Percentiles rank a stretch among this genome's conserved stretches.
Conservation (phyloP, 2,797 vertebrate genomes). For the Fundulus diaphanus region DNA sequence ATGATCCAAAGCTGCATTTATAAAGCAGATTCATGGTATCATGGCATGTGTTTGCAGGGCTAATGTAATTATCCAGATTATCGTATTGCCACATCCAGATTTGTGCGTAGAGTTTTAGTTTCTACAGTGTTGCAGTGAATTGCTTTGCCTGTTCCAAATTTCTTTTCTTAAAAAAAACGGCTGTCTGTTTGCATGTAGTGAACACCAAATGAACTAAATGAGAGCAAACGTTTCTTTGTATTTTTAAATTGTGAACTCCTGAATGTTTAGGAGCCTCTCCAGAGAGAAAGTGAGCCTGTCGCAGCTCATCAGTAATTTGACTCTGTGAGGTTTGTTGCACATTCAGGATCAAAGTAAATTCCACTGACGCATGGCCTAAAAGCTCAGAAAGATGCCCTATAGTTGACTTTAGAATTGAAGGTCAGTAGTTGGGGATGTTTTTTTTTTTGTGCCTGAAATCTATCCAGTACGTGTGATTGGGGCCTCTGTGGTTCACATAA, state of each 20-base stretch:
- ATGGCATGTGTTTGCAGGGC: not conserved
- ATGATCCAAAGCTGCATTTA: not conserved
- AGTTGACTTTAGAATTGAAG: constrained; percentile 13
- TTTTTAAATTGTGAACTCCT: constrained; percentile 35
- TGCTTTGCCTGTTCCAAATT: too few relatives aligned
- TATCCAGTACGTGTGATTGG: not conserved
- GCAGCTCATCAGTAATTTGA: constrained; percentile 51
- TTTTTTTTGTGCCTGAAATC: not conserved
- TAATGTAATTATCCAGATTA: too few relatives aligned
- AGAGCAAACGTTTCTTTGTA: constrained; percentile 35
- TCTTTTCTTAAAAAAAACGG: too few relatives aligned
- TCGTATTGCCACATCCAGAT: too few relatives aligned
- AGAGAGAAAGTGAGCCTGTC: constrained; percentile 11
- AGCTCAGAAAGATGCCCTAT: constrained; percentile 21
- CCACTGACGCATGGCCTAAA: constrained; percentile 31
- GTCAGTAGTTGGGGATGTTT: constrained; percentile 18
- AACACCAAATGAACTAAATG: constrained; percentile 44
- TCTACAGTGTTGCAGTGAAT: too few relatives aligned
- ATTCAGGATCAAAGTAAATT: constrained; percentile 65
- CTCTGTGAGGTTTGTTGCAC: constrained; percentile 57
- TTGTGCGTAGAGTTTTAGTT: too few relatives aligned
- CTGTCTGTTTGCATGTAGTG: constrained; percentile 8
- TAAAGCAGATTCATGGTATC: not conserved
- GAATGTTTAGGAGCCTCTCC: constrained; percentile 5
- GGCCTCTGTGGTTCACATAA: not conserved